Base-by-base conservation (phyloP, 2,888 invertebrate genomes). In the Thalpophila matura region DNA sequence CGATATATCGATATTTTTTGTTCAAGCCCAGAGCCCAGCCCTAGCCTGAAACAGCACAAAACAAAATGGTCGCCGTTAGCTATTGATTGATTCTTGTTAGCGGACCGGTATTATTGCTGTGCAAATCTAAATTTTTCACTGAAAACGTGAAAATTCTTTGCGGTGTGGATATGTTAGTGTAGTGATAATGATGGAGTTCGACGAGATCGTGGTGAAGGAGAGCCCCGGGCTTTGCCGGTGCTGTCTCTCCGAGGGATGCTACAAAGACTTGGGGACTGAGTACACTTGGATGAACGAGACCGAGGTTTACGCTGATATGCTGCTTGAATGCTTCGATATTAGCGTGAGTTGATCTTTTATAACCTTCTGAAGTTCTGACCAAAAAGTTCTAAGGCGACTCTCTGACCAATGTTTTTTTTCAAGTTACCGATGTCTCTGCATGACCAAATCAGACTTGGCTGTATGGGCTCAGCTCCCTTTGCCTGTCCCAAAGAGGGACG, bases 151-250 rank as follows among this genome's bases (percentile, higher is more conserved):
- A 55, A 42, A 33, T 42, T 46, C 7, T 12, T 22, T 45, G 14
- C 5, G 0, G 42, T 10, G 22, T 58, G 24, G 46, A 49, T 49
- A 75, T 84, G 81, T 47, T 76, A 59, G 63, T 65, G 29, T 82
- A 81, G 74, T 80, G 59, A 55, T 53, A 27, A 90, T 72, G 57
- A 94, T 95, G 94, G 93, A 94, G 63, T 93, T 93, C 50, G 90
- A 91, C 54, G 91, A 92, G 55, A 89, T 94, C 26, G 86, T 91
- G 14, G 91, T 94, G 57, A 95, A 94, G 66, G 93, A 94, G 67
- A 93, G 89, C 85, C 94, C 94, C 53, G 94, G 94, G 42, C 81
- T 95, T 0, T 95, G 95, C 89, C 93, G 95, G 85, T 95, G 95
- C 77, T 95, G 95, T 71, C 87, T 95, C 2, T 94, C 94, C 0